Evolutionary conservation across 2,113 vertebrate species (phyloP).

Genomic region (Labeo rohita): DNA sequence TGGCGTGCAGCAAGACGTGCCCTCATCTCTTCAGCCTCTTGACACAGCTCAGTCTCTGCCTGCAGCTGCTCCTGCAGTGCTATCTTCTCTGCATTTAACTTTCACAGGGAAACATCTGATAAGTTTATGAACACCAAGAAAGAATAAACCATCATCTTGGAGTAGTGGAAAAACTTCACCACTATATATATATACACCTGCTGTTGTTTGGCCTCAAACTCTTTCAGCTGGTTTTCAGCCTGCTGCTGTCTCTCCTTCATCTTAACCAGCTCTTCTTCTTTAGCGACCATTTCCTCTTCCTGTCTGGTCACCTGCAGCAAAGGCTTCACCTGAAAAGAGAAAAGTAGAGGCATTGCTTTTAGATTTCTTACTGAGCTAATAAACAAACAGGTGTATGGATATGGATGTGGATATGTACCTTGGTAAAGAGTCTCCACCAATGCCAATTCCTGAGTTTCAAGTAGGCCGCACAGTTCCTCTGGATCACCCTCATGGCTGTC

Average conservation of each 20-base stretch:
- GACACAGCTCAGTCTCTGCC: conserved; percentile 86
- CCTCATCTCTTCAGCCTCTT: conserved; percentile 88
- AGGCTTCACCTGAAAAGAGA: conserved; percentile 81
- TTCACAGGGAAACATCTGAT: background rate
- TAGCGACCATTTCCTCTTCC: conserved; percentile 86
- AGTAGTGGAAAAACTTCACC: background rate
- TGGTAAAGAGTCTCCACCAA: conserved; percentile 98
- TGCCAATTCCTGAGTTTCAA: conserved; percentile 98
- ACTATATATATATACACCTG: conserved; percentile 70
- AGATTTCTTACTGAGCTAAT: background rate
- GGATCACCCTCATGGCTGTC: conserved; percentile 96
- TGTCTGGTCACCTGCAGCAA: conserved; percentile 86
- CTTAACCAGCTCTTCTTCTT: conserved; percentile 84
- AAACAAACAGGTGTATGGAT: background rate
- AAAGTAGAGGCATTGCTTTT: background rate
- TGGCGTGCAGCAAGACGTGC: conserved; percentile 83
- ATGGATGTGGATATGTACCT: conserved; percentile 74
- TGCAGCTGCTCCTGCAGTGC: conserved; percentile 89
- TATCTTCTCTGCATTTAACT: conserved; percentile 84
- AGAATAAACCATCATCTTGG: background rate
- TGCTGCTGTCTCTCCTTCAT: conserved; percentile 83
- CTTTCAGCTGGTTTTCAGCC: conserved; percentile 78
- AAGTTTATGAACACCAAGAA: background rate
- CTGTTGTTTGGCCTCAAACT: conserved; percentile 80
- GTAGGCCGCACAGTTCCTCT: conserved; percentile 97